A percentile compares a stretch with the other conserved stretches of the same genome.
phyloP scores from a whole-genome alignment of 2,797 vertebrate species.

The Macropodus opercularis region DNA sequence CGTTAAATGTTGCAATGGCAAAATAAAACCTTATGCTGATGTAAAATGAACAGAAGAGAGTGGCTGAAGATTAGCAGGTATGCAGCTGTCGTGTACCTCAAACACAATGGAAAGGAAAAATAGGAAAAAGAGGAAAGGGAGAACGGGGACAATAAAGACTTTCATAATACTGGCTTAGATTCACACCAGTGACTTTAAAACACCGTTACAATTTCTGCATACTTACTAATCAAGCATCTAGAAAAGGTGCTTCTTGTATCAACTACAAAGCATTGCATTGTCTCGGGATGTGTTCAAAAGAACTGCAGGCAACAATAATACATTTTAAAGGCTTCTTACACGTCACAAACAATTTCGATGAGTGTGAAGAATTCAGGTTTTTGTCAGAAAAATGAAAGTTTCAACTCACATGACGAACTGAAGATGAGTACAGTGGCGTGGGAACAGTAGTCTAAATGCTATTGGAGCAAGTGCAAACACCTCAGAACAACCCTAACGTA shows the following conservation, averaged over 20 bases:
- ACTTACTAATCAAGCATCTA: slow-evolving; percentile 59
- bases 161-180: slow-evolving; percentile 62
- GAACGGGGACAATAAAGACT: slow-evolving; percentile 38
- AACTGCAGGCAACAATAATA: slow-evolving; percentile 76
- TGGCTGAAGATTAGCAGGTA: slow-evolving; percentile 22
- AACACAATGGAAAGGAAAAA: slow-evolving; percentile 17
- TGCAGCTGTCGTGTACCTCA: slow-evolving; percentile 13
- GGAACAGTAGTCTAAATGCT: slow-evolving; percentile 70
- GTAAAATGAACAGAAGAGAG: slow-evolving; percentile 7
- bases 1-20: slow-evolving; percentile 25
- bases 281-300: slow-evolving; percentile 73
- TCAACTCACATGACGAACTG: slow-evolving; percentile 45
- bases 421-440: slow-evolving; percentile 52
- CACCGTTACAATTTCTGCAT: slow-evolving; percentile 56
- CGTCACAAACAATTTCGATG: slow-evolving; percentile 40
- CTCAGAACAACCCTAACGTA: slow-evolving; percentile 44
- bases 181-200: slow-evolving; percentile 43
- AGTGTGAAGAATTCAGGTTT: slow-evolving; percentile 41
- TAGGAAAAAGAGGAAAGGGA: too few relatives aligned
- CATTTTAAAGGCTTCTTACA: slow-evolving; percentile 71
- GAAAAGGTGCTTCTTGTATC: slow-evolving; percentile 74
- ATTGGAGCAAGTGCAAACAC: slow-evolving; percentile 73
- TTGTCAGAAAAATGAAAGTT: slow-evolving; percentile 44
- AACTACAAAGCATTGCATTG: slow-evolving; percentile 79
- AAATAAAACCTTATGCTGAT: slow-evolving; percentile 5